Base-by-base conservation (phyloP, 2,797 vertebrate species). In the Microchirus variegatus region DNA sequence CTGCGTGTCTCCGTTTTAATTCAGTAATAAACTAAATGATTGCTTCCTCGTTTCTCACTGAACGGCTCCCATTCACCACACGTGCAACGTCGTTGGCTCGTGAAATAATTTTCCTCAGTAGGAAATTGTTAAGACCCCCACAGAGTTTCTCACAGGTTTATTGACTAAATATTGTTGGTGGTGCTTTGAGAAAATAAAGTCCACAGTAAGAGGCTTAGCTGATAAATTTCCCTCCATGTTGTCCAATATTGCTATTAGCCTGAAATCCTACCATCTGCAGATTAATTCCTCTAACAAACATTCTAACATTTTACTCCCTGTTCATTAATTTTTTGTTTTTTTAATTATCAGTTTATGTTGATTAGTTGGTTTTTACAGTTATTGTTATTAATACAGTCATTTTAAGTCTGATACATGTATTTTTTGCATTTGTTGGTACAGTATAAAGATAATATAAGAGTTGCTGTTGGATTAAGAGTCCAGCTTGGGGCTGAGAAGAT, bases 141-240 rank as follows among this genome's bases (percentile, higher is more conserved):
- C 64, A 52, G 78, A 74, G 67, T 56, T 47, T 17, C 66, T 18
- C 53, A 77, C 66, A 61, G 74, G 60, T 75, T 81, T 79, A 71
- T 63, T 78, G 77, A 63, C 62, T 53, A 12, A 77, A 82, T 81
- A 75, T 75, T 78, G 75, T 82, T 56, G 56, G 63, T 44, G 61
- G 59, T 31, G 85, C 74, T 70, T 36, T 53, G 81, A 75, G 75
- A 71, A 81, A 86, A 82, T 79, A 85, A 82, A 77, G 73, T 59
- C 61, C 67, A 70, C 80, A 70, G 55, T 87, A 87, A 86, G 87
- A 83, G 59, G 87, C 83, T 89, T 86, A 89, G 86, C 80, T 83
- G 82, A 86, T 85, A 59, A 77, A 85, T 82, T 77, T 76, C 77
- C 75, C 60, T 70, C 72, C 62, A 44, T 77, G 74, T 68, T 81